Evolutionary conservation across 1,140 invertebrate genomes (phyloP).

Genomic region (Drosophila ficusphila): DNA sequence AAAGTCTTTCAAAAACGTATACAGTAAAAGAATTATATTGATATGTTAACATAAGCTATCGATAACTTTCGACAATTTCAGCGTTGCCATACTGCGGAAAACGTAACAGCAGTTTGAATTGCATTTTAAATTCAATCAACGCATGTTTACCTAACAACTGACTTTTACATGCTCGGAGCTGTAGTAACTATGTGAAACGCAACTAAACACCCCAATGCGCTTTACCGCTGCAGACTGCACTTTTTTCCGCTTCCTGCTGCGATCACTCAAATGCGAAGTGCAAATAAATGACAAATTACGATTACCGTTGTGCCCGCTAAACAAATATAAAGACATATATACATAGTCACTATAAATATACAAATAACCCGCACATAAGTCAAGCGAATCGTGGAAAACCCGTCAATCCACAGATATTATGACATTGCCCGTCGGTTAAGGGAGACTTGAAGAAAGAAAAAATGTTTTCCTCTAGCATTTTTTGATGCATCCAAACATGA

Average conservation of each 20-base stretch:
- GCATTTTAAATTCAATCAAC: slow-evolving; percentile 11
- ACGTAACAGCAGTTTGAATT: slow-evolving; percentile 7
- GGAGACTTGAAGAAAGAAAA: neutral
- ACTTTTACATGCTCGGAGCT: slow-evolving; percentile 21
- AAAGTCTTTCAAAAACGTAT: too few species aligned
- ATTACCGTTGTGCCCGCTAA: slow-evolving; percentile 31
- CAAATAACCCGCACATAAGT: slow-evolving; percentile 37
- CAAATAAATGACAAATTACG: slow-evolving; percentile 77
- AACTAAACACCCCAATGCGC: slow-evolving; percentile 48
- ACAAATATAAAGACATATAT: slow-evolving; percentile 19
- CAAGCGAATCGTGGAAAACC: slow-evolving; percentile 61
- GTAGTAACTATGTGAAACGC: slow-evolving; percentile 25
- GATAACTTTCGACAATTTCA: neutral
- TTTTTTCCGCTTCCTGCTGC: slow-evolving; percentile 73
- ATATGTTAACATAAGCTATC: neutral
- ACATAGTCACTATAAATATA: slow-evolving; percentile 4
- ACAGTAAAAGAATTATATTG: too few species aligned
- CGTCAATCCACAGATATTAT: slow-evolving; percentile 35
- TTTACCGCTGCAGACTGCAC: slow-evolving; percentile 27
- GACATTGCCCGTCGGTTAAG: slow-evolving; percentile 43
- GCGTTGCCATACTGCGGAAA: neutral
- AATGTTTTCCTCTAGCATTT: neutral
- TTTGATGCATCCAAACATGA: neutral
- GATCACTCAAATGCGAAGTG: slow-evolving; percentile 61
- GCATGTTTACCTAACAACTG: neutral